Conservation (phyloP, 2,113 vertebrate genomes). For the Hyaena hyaena region DNA sequence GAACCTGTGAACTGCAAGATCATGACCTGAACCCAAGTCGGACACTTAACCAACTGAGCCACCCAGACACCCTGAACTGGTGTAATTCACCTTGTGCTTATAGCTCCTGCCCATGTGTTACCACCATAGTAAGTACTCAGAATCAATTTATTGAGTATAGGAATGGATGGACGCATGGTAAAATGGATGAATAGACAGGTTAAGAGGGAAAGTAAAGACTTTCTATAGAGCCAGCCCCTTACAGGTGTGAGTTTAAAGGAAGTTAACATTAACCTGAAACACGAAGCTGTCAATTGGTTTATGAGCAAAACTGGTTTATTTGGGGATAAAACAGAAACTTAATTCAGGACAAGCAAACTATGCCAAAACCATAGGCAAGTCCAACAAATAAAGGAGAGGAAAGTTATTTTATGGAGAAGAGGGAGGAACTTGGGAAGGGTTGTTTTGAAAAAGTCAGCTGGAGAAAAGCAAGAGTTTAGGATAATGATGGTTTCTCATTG, state of each 20-base stretch:
- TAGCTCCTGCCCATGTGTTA: not conserved
- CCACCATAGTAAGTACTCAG: not conserved
- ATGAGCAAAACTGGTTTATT: not conserved
- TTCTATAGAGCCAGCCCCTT: not conserved
- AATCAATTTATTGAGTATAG: not conserved
- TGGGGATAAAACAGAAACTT: not conserved
- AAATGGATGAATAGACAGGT: not conserved
- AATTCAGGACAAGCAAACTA: not conserved
- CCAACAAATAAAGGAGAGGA: not conserved
- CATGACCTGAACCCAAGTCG: too few species aligned
- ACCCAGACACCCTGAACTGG: too few species aligned
- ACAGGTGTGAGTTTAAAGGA: not conserved
- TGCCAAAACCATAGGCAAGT: not conserved
- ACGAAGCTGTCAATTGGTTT: not conserved
- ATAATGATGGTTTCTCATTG: not conserved
- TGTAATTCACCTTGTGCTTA: not conserved
- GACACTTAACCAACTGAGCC: too few species aligned
- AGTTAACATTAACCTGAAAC: not conserved
- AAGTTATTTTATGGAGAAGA: not conserved
- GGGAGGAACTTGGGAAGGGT: not conserved
- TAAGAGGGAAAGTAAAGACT: not conserved
- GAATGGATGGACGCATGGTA: too few species aligned
- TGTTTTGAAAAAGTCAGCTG: not conserved
- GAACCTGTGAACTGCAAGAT: too few species aligned
- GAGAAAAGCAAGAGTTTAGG: not conserved